phyloP scores from a whole-genome alignment of 2,888 invertebrate species.

The Spodoptera exigua region DNA sequence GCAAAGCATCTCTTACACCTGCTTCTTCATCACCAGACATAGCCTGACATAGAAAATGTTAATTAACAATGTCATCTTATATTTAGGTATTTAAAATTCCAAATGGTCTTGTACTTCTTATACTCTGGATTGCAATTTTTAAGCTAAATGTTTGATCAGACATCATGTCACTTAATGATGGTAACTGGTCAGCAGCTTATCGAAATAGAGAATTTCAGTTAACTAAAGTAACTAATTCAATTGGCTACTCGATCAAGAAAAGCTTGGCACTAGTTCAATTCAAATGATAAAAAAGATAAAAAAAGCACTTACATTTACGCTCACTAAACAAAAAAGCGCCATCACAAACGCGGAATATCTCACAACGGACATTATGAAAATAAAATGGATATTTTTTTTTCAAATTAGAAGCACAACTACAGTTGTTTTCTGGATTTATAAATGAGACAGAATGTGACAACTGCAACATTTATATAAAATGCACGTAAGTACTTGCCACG shows the following conservation, averaged over 20 bases:
- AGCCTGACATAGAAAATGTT: constrained; percentile 31
- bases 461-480: constrained; percentile 52
- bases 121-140: too few relatives aligned
- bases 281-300: background rate
- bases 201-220: too few relatives aligned
- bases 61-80: background rate
- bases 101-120: too few relatives aligned
- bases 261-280: too few relatives aligned
- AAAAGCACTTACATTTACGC: constrained; percentile 24
- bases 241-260: too few relatives aligned
- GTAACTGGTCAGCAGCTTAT: too few relatives aligned
- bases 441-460: constrained; percentile 29
- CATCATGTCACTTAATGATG: too few relatives aligned
- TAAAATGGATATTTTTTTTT: background rate
- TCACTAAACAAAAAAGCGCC: constrained; percentile 22
- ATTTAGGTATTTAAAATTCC: too few relatives aligned
- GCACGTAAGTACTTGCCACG: constrained; percentile 12
- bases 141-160: too few relatives aligned
- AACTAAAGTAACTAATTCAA: too few relatives aligned
- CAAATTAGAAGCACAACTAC: constrained; percentile 16
- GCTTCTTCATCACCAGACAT: constrained; percentile 36
- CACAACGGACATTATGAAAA: constrained; percentile 30
- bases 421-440: constrained; percentile 27
- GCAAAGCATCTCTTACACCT: constrained; percentile 24
- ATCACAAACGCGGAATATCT: constrained; percentile 14